Evolutionary conservation across 2,888 invertebrate genomes (phyloP).

Genomic region (Trisateles emortualis): DNA sequence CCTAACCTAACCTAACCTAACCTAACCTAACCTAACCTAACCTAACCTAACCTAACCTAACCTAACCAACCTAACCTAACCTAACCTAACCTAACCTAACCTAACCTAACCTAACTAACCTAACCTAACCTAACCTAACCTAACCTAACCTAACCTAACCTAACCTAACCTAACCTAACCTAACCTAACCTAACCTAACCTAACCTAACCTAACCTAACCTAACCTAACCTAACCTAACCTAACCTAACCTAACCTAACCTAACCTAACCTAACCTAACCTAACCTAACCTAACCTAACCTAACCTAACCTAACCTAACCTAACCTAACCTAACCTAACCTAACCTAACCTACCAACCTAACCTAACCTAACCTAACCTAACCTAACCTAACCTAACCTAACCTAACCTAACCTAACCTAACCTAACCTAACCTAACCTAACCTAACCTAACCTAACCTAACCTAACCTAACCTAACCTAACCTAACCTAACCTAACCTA

Average conservation of each 20-base stretch:
- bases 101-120: conserved; percentile 40
- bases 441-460: conserved; percentile 32
- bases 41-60: too few species aligned
- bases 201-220: conserved; percentile 35
- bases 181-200: conserved; percentile 28
- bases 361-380: conserved; percentile 28
- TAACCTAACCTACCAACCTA: too few species aligned
- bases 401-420: conserved; percentile 26
- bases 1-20: conserved; percentile 36
- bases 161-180: conserved; percentile 39
- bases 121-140: conserved; percentile 43
- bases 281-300: too few species aligned
- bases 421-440: conserved; percentile 40
- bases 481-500: conserved; percentile 40
- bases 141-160: conserved; percentile 43
- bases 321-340: too few species aligned
- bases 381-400: conserved; percentile 25
- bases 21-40: too few species aligned
- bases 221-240: conserved; percentile 33
- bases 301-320: too few species aligned
- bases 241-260: too few species aligned
- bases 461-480: conserved; percentile 40
- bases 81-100: conserved; percentile 41
- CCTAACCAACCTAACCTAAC: conserved; percentile 40
- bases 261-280: too few species aligned